Percentiles rank a stretch among this genome's conserved stretches.
phyloP scores from a whole-genome alignment of 2,797 vertebrate genomes.

The Dipus sagitta region DNA sequence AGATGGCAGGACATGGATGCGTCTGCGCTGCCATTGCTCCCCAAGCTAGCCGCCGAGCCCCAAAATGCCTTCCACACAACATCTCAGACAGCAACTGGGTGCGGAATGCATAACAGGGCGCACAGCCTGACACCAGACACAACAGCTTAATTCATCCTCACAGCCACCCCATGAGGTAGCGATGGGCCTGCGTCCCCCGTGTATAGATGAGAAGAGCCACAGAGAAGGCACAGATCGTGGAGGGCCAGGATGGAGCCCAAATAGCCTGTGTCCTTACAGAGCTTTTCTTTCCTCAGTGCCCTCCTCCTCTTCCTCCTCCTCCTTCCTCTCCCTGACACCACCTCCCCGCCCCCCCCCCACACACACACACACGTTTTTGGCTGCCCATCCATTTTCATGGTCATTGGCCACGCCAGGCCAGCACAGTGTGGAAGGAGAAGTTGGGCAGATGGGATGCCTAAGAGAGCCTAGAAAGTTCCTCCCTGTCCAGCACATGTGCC shows the following conservation, averaged over 20 bases:
- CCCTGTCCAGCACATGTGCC: background rate
- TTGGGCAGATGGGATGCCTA: background rate
- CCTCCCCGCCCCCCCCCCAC: background rate
- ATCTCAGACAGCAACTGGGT: background rate
- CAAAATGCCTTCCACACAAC: no score
- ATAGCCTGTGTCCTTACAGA: background rate
- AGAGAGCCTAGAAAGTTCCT: background rate
- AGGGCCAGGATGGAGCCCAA: background rate
- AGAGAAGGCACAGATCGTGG: background rate
- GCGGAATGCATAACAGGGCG: background rate
- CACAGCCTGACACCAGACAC: background rate
- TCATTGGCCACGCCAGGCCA: background rate
- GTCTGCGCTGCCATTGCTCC: background rate
- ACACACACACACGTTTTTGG: background rate
- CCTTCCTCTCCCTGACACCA: constrained; percentile 65
- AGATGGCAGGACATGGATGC: background rate
- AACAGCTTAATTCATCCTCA: background rate
- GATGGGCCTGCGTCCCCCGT: background rate
- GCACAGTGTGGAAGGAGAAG: background rate
- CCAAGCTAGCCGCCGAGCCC: background rate
- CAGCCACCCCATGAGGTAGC: background rate
- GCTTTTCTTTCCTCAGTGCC: background rate
- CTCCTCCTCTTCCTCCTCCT: background rate
- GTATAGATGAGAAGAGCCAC: background rate
- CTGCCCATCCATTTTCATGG: background rate